Conservation (phyloP, 2,888 invertebrate species). For the Parapristionchus giblindavisi region DNA sequence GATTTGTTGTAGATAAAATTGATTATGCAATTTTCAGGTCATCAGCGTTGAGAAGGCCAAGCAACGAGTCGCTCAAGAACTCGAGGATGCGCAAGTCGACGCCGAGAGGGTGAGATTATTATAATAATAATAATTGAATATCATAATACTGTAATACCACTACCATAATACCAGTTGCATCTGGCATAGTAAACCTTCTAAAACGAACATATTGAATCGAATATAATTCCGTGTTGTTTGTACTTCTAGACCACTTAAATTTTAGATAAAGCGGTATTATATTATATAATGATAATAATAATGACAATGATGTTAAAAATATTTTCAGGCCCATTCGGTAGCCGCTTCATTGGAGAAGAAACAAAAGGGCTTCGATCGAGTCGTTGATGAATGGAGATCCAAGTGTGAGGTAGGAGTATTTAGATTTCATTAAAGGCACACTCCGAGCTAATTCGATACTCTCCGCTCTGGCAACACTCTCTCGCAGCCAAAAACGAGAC, state of each 20-base stretch:
- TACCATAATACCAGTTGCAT: not conserved
- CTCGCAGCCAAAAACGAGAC: not conserved
- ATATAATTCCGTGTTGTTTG: not conserved
- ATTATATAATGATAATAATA: constrained; percentile 5
- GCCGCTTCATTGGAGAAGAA: constrained; percentile 96
- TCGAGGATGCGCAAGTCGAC: constrained; percentile 92
- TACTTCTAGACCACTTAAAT: not conserved
- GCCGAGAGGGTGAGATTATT: constrained; percentile 81
- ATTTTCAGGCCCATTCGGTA: constrained; percentile 80
- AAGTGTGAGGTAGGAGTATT: constrained; percentile 74
- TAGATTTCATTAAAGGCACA: not conserved
- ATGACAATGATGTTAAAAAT: constrained; percentile 7
- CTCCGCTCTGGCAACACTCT: too few species aligned
- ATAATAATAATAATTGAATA: too few species aligned
- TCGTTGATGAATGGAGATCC: constrained; percentile 67
- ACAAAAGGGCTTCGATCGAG: constrained; percentile 94
- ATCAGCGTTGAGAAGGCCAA: constrained; percentile 75
- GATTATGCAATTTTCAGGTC: constrained; percentile 72
- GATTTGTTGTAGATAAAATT: constrained; percentile 67
- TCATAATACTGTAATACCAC: not conserved
- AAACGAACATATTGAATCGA: not conserved
- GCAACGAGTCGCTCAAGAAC: constrained; percentile 78
- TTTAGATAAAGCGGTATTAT: too few species aligned
- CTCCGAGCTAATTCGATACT: too few species aligned
- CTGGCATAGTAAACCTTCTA: not conserved